A percentile compares a stretch with the other conserved stretches of the same genome.
Evolutionary conservation across 2,888 invertebrate species (phyloP).

Genomic region (Blomia tropicalis): DNA sequence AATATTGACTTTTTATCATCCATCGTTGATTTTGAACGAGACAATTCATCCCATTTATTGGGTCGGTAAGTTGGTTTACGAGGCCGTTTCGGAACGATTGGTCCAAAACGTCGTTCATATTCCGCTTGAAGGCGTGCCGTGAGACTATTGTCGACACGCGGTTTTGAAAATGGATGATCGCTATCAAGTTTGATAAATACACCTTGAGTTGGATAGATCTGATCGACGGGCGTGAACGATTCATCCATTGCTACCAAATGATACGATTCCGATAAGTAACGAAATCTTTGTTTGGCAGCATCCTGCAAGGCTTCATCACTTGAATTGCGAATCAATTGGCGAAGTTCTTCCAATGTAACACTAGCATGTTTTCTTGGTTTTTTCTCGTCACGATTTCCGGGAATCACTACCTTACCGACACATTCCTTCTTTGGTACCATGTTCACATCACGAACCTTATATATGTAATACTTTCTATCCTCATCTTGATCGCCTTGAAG

Average conservation of each 20-base stretch:
- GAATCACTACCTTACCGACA: constrained; percentile 23
- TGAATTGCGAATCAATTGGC: constrained; percentile 22
- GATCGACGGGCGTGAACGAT: constrained; percentile 25
- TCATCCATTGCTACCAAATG: constrained; percentile 24
- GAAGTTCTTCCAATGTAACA: constrained; percentile 24
- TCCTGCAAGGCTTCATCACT: constrained; percentile 19
- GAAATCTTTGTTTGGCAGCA: constrained; percentile 13
- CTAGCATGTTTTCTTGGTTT: not conserved
- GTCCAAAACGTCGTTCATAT: constrained; percentile 10
- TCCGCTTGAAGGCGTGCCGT: constrained; percentile 3
- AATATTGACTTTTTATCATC: not conserved
- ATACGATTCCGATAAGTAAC: constrained; percentile 25
- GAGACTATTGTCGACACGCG: not conserved
- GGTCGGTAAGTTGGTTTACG: not conserved
- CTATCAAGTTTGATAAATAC: constrained; percentile 27
- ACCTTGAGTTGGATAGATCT: constrained; percentile 29
- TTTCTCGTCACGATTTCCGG: not conserved
- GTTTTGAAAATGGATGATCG: not conserved
- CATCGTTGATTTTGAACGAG: not conserved
- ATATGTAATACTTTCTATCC: constrained; percentile 24
- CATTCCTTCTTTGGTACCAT: constrained; percentile 22
- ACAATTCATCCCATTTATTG: not conserved
- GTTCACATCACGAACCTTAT: constrained; percentile 21
- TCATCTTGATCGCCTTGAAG: constrained; percentile 10
- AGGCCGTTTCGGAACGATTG: not conserved